Conservation (phyloP, 2,113 vertebrate species). For the Nerophis lumbriciformis region DNA sequence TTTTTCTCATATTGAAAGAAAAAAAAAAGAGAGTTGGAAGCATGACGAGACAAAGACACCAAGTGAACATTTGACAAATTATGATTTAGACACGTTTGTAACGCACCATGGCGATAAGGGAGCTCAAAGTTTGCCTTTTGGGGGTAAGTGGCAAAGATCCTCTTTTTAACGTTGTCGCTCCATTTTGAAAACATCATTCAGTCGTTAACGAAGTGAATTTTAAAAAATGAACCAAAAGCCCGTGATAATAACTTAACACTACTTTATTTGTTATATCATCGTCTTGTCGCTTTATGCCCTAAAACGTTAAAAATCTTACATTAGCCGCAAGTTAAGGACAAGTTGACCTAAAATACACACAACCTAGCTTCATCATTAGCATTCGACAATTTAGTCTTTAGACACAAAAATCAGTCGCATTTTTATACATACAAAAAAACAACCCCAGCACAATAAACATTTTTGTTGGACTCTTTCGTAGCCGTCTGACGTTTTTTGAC, state of each 20-base stretch:
- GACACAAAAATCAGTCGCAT: too few relatives aligned
- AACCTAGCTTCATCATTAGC: not conserved
- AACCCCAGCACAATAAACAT: too few relatives aligned
- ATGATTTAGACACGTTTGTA: conserved; percentile 33
- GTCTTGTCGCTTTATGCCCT: too few relatives aligned
- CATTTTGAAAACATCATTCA: conserved; percentile 46
- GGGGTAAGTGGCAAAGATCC: conserved; percentile 81
- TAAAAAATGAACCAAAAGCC: too few relatives aligned
- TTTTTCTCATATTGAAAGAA: conserved; percentile 29
- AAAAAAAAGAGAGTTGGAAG: conserved; percentile 25
- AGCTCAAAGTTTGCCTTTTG: conserved; percentile 95
- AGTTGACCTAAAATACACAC: conserved; percentile 1
- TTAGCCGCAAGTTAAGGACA: not conserved
- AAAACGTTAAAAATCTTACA: too few relatives aligned
- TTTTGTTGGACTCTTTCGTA: too few relatives aligned
- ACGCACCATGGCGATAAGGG: conserved; percentile 79
- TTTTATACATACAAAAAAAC: too few relatives aligned
- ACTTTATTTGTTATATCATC: too few relatives aligned
- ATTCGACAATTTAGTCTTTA: not conserved
- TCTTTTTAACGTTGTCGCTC: conserved; percentile 18
- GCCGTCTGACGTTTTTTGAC: too few relatives aligned
- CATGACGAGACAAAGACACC: conserved; percentile 47
- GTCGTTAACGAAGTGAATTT: not conserved
- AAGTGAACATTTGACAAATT: conserved; percentile 19
- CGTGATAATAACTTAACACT: too few relatives aligned